phyloP scores from a whole-genome alignment of 2,888 invertebrate genomes.

The Pseudococcus jackbeardsleyi region DNA sequence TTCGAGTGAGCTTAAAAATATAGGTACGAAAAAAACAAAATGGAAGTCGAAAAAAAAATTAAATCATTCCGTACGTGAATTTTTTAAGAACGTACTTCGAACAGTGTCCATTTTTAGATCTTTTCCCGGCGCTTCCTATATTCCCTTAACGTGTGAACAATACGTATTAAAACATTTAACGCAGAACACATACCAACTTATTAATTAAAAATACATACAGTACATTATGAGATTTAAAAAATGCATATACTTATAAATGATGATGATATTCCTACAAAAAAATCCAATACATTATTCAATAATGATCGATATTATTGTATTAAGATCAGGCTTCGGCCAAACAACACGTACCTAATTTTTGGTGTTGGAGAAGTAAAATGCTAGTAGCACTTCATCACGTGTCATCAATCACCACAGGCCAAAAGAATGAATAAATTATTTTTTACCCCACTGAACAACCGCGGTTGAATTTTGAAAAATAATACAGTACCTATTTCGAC shows the following conservation, averaged over 20 bases:
- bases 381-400: too few species aligned
- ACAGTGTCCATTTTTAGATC: neutral
- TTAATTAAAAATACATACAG: neutral
- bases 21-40: neutral
- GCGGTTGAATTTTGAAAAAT: too few species aligned
- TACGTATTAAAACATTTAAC: slow-evolving; percentile 9
- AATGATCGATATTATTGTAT: slow-evolving; percentile 5
- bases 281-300: slow-evolving; percentile 6
- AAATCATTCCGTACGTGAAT: neutral
- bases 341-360: neutral
- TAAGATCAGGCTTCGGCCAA: neutral
- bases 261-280: slow-evolving; percentile 23
- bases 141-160: neutral
- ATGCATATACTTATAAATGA: slow-evolving; percentile 8
- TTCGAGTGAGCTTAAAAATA: neutral
- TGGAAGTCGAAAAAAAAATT: neutral
- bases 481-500: too few species aligned
- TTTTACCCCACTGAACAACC: too few species aligned
- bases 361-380: too few species aligned
- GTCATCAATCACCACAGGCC: too few species aligned
- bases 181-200: slow-evolving; percentile 4
- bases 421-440: too few species aligned
- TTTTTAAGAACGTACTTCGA: slow-evolving; percentile 11
- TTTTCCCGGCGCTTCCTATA: neutral
- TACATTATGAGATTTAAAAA: slow-evolving; percentile 11